Base-by-base conservation (phyloP, 35 echinoderm and acorn worm genomes). In the Diadema setosum region DNA sequence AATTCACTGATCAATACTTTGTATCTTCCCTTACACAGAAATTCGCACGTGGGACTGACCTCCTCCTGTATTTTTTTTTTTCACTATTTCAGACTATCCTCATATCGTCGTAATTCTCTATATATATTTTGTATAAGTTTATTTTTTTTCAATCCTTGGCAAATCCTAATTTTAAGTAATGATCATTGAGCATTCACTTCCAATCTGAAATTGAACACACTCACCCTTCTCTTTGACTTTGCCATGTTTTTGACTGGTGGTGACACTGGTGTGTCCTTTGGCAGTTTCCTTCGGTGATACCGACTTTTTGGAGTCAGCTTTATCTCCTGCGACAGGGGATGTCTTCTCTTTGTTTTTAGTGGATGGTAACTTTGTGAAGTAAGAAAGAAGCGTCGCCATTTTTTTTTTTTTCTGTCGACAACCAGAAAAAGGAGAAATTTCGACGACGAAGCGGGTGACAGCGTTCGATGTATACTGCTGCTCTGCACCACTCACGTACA, bases 201-300 rank as follows among this genome's bases (percentile, higher is more conserved):
- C 16, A 12, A 33, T 23, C 4, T 26, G 4, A 2, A 23, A 9
- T 14, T 17, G 18, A 23, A 30, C 4, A 50, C 49, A 7, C 8
- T 58, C 29, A 23, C 63, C 23, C 20, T 69, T 39, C 85, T 80
- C 15, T 50, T 46, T 39, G 6, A 25, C 12, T 24, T 5, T 31
- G 30, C 36, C 15, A 27, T 39, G 35, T 40, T 73, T 39, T 60
- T 83, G 42, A 45, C 32, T 31, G 25, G 29, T 59, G 57, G 57
- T 60, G 46, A 14, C 15, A 11, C 32, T 60, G 61, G 26, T 48
- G 73, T 73, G 42, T 76, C 60, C 86, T 20, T 88, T 93, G 7
- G 91, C 91, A 55, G 42, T 88, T 60, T 93, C 91, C 48, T 93
- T 88, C 5, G 91, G 91, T 45, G 91, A 93, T 6, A 65, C 67